Base-by-base conservation (phyloP, 2,888 invertebrate genomes). In the Macrophya annulata region DNA sequence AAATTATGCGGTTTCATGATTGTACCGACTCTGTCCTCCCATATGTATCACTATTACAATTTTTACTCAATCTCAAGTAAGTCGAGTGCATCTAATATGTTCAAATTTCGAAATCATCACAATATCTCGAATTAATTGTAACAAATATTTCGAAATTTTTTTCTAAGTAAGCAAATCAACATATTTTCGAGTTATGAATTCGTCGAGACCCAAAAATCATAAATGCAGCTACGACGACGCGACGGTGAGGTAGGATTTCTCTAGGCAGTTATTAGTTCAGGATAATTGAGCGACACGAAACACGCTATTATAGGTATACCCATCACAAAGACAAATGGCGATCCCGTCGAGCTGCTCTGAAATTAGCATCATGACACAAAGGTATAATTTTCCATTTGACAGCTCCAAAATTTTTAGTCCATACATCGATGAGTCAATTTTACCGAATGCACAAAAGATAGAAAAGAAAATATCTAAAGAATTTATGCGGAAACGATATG, bases 371-470 rank as follows among this genome's bases (percentile, higher is more conserved):
- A 21, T n/a, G 31, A 12, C 17, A 43, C 40, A 15, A 2, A 40
- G 21, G 21, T 51, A 10, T 10, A 43, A 62, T 62, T 59, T 40
- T 55, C 51, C 9, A 17, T 62, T 17, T 77, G 77, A 77, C 77
- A 77, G 77, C 31, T 77, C 48, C 25, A 43, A 77, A 77, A 77
- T 77, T 77, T n/a, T n/a, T 8, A 74, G 77, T 77, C 31, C 37
- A 31, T 31, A 3, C 31, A 31, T 8, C 17, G 55, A 3, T 10
- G 37, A 55, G 25, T 43, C 77, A 74, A 45, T 15, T 74, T 74
- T 25, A 12, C 4, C 4, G 43, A 45, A 45, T 12, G 37, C 51
- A 37, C 17, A 81, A 81, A 43, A 40, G 2, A 62, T 43, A n/a
- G n/a, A 59, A 51, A 51, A 77, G 21, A 25, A 43, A 37, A 31